These are phyloP conservation scores for Reticulitermes lucifugus DNA, from an alignment of 2,888 invertebrate species.

Conservation along the genomic window DNA sequence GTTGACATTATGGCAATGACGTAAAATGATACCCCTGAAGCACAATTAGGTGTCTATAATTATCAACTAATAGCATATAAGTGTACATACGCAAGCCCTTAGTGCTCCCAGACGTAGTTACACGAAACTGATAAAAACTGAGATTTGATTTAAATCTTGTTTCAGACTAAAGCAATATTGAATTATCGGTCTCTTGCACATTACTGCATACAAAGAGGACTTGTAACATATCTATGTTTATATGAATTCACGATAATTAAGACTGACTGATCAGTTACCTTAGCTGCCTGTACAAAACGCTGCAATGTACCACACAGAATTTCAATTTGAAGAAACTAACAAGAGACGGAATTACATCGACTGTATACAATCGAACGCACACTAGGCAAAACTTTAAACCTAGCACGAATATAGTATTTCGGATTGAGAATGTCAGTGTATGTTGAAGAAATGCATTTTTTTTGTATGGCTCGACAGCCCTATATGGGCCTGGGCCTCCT, in stretches of 20 bases:
- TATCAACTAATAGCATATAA: not conserved
- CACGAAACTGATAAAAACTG: not conserved
- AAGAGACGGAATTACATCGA: not conserved
- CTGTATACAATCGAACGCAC: too few species aligned
- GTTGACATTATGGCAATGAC: not conserved
- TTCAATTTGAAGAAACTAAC: not conserved
- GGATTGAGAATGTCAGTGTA: too few species aligned
- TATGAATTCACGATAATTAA: conserved; percentile 5
- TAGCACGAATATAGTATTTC: too few species aligned
- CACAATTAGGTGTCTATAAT: not conserved
- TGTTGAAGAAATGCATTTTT: too few species aligned
- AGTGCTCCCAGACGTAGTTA: not conserved
- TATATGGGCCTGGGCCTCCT: too few species aligned
- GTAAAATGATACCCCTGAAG: not conserved
- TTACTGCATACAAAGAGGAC: not conserved
- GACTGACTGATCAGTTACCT: conserved; percentile 5
- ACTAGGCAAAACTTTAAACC: too few species aligned
- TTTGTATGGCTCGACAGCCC: too few species aligned
- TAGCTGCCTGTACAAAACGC: not conserved
- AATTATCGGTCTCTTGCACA: not conserved
- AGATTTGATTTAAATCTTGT: conserved; percentile 34
- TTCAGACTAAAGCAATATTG: conserved; percentile 12
- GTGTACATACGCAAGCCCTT: not conserved
- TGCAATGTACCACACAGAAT: not conserved
- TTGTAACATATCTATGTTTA: conserved; percentile 6